These are phyloP conservation scores for Anoplius nigerrimus DNA, from an alignment of 2,888 invertebrate species.

Conservation along the genomic window DNA sequence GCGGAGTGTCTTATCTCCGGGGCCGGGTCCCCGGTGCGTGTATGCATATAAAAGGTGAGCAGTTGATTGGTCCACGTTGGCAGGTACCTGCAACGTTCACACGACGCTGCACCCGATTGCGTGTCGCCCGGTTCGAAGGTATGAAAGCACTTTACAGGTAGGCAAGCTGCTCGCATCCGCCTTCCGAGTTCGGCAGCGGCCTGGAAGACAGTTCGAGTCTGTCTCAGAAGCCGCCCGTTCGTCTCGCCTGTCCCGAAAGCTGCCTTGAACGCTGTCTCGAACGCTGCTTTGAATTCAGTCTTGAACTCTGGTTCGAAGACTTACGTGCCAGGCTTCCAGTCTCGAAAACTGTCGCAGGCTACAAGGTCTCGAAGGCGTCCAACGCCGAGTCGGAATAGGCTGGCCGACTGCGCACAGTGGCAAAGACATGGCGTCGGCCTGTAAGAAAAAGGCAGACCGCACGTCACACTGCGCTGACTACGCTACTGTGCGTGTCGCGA, in stretches of 20 bases:
- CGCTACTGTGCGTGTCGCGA: no score
- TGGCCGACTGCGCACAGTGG: neutral
- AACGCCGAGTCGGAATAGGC: neutral
- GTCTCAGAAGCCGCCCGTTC: no score
- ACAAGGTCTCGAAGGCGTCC: neutral
- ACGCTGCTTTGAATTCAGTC: no score
- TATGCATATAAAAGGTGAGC: conserved; percentile 31
- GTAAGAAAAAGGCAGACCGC: no score
- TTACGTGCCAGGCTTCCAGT: no score
- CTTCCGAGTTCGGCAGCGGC: neutral
- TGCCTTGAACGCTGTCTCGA: no score
- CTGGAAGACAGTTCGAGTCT: no score
- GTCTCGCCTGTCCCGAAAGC: no score
- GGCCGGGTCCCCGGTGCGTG: conserved; percentile 16
- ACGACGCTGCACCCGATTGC: conserved; percentile 24
- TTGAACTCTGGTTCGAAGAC: no score
- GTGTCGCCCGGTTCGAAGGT: conserved; percentile 4
- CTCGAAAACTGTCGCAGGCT: no score
- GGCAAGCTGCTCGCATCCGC: neutral
- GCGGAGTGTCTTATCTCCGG: conserved; percentile 26
- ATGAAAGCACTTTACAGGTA: neutral
- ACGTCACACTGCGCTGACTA: no score
- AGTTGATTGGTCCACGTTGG: conserved; percentile 41
- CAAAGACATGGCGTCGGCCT: neutral
- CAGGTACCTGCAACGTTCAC: conserved; percentile 49